Base-by-base conservation (phyloP, 1,140 invertebrate genomes). In the Spodoptera frugiperda region DNA sequence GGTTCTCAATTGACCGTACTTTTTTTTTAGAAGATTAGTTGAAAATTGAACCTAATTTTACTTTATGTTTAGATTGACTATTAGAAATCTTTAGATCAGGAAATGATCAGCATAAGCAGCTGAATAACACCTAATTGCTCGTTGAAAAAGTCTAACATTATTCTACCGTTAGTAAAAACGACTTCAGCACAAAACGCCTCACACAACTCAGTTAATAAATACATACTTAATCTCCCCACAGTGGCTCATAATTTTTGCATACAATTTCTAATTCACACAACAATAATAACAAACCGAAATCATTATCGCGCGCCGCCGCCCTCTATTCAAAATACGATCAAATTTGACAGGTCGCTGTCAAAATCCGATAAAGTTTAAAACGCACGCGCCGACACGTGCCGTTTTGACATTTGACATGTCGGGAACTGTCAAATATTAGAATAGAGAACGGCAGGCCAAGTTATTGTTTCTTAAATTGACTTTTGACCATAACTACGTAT, bases 341-440 rank as follows among this genome's bases (percentile, higher is more conserved):
- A 25, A 49, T 86, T 84, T 87, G 85, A 86, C 82, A 80, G 76
- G 76, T 71, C 59, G 59, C 84, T 86, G 87, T 87, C 88, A 87
- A 87, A 87, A 76, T 82, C 81, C 72, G 85, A 87, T 86, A 84
- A 84, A 84, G 82, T 87, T 85, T 84, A 87, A 82, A 86, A 57
- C 76, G 83, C 89, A 89, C 89, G 86, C 83, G 86, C 54, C 85
- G 82, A 48, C 88, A 86, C 88, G 88, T 90, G 89, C 17, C 81
- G 78, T 73, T 81, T 78, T 90, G 88, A 90, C 88, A 88, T 82
- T 85, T 89, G 82, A 88, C 87, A 84, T 76, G 83, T 84, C 82
- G 71, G 78, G 67, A 84, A 70, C 80, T 89, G 89, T 89, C 87
- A 89, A 83, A 82, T 19, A 51, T 78, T 72, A 68, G 39, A 78